Conservation (phyloP, 1,140 invertebrate species). For the Aphis gossypii region DNA sequence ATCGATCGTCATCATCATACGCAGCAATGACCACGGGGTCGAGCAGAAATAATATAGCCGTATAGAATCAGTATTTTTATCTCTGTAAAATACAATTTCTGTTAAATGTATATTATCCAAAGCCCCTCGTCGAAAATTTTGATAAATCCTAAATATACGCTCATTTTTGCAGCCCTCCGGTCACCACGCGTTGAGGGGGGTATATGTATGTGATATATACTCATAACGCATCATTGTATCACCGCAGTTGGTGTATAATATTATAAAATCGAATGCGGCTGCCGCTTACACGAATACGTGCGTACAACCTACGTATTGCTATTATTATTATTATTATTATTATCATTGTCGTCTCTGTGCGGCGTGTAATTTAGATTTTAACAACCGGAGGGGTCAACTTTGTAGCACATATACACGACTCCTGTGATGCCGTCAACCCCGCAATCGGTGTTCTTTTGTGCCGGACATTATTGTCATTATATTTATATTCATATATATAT, state of each 20-base stretch:
- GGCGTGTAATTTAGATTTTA: slow-evolving; percentile 42
- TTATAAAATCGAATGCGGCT: neutral
- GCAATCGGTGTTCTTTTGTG: slow-evolving; percentile 17
- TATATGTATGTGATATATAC: neutral
- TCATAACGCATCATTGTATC: no score
- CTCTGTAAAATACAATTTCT: neutral
- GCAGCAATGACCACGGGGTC: neutral
- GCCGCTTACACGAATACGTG: neutral
- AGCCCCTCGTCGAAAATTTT: neutral
- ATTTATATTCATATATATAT: neutral
- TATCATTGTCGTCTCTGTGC: neutral
- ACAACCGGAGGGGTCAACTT: slow-evolving; percentile 40
- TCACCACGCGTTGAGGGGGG: neutral
- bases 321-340: neutral
- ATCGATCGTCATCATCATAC: no score
- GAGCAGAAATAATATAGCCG: neutral
- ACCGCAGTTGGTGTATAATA: no score
- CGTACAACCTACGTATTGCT: neutral
- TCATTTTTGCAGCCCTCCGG: neutral
- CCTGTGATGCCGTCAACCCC: neutral
- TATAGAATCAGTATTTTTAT: neutral
- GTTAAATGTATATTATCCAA: neutral
- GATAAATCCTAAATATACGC: neutral
- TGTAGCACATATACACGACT: neutral
- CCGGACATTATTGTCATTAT: neutral